Evolutionary conservation across 2,888 invertebrate species (phyloP), one percentile per base, ranked within the genome.

Genomic region (Formica aserva): DNA sequence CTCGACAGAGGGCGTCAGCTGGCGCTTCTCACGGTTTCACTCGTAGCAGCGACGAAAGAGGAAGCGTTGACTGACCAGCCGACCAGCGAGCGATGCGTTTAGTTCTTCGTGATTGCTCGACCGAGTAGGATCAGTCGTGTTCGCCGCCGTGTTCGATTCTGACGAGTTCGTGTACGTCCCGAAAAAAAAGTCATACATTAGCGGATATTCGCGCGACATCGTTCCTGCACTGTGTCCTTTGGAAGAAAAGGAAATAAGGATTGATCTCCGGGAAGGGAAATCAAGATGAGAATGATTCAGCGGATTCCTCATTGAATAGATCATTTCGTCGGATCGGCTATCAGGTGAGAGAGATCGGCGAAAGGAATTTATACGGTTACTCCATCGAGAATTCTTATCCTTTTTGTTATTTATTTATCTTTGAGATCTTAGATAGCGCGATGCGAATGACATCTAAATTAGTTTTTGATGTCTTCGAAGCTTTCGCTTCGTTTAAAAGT

Each of bases 281-380:
- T 41, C 57, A 41, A 52, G n/a, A 32, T 69, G 57, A 86, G 57
- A 86, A 87, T 88, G 86, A 87, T 82, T 86, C 89, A 84, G 87
- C 86, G 82, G 84, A 82, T 87, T 57, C 84, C 74, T 72, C 71
- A 82, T 85, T 87, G 87, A 89, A 83, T 80, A 78, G 80, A 67
- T 81, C 83, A 71, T 77, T 66, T 63, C 82, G 57, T 72, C 65
- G 83, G 82, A 83, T 85, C 71, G 90, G 77, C 77, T 86, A 90
- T 87, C 87, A 89, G 89, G 89, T 89, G 81, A 83, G 52, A 45
- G 13, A 45, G 86, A 78, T 41, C 55, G 69, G 71, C 71, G 77
- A 78, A 78, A 78, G 77, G 57, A 78, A 69, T 67, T 69, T 55
- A 35, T 69, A 55, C 13, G n/a, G 38, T 57, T 67, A 67, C 55